Evolutionary conservation across 1,140 invertebrate genomes (phyloP).

Genomic region (Uloborus diversus): DNA sequence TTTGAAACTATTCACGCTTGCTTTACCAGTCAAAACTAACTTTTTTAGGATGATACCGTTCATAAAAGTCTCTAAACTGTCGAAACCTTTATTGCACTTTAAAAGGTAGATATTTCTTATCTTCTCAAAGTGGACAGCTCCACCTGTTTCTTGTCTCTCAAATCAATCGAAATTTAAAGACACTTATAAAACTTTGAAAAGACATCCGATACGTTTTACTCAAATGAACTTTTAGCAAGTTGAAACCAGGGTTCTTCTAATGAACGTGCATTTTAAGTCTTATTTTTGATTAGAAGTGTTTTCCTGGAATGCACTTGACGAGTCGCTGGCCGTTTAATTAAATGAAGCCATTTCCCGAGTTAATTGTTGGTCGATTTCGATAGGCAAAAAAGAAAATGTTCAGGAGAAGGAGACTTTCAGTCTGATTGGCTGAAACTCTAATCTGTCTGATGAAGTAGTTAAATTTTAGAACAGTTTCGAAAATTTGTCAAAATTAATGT

Average conservation of each 20-base stretch:
- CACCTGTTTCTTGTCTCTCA: constrained; percentile 44
- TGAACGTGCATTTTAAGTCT: not conserved
- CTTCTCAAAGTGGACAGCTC: constrained; percentile 5
- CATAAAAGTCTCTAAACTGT: too few relatives aligned
- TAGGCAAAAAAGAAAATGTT: not conserved
- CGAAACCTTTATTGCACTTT: too few relatives aligned
- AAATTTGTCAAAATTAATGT: too few relatives aligned
- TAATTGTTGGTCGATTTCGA: too few relatives aligned
- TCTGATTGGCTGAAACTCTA: too few relatives aligned
- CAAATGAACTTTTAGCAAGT: constrained; percentile 10
- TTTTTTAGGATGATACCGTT: too few relatives aligned
- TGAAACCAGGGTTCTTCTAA: constrained; percentile 9
- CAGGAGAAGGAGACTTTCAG: too few relatives aligned
- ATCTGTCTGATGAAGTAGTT: too few relatives aligned
- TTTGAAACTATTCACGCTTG: too few relatives aligned
- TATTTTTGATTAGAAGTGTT: constrained; percentile 11
- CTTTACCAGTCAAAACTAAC: too few relatives aligned
- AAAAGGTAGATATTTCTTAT: constrained; percentile 17
- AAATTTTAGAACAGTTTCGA: too few relatives aligned
- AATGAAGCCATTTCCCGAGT: too few relatives aligned
- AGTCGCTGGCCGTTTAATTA: not conserved
- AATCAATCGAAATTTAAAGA: constrained; percentile 11
- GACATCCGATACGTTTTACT: not conserved
- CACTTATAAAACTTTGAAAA: constrained; percentile 27
- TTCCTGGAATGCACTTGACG: not conserved